Percentiles rank a stretch among this genome's conserved stretches.
Evolutionary conservation across 2,888 invertebrate genomes (phyloP).

Genomic region (Drymonia ruficornis): DNA sequence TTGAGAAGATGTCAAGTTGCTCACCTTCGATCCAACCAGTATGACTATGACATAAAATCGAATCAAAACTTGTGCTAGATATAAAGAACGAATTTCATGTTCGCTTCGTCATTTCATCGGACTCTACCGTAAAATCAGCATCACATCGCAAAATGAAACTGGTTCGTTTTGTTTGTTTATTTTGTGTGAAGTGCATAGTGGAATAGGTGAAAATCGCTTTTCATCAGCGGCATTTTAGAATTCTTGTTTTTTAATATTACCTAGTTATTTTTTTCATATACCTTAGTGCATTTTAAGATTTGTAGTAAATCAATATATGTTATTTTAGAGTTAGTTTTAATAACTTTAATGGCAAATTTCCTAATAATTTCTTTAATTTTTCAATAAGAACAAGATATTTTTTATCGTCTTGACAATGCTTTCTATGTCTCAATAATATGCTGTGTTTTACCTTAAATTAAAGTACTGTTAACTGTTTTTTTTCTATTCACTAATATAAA

Average conservation of each 20-base stretch:
- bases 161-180: constrained; percentile 46
- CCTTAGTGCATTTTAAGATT: neutral
- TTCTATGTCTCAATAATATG: neutral
- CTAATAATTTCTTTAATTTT: no score
- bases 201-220: neutral
- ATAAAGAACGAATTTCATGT: constrained; percentile 46
- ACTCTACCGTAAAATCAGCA: constrained; percentile 38
- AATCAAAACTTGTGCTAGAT: constrained; percentile 40
- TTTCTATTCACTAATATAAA: no score
- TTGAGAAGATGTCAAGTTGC: constrained; percentile 37
- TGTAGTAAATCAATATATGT: no score
- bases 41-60: constrained; percentile 27
- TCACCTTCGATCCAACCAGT: constrained; percentile 53
- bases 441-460: neutral
- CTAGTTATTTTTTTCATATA: neutral
- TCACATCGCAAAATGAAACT: constrained; percentile 51
- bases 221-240: neutral
- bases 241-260: constrained; percentile 8
- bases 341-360: no score
- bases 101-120: constrained; percentile 43
- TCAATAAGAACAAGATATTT: neutral
- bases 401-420: neutral
- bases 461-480: no score
- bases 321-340: no score
- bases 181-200: constrained; percentile 29